Evolutionary conservation across 2,797 vertebrate species (phyloP), one percentile per base, ranked within the genome.

Genomic region (Coregonus suidteri): DNA sequence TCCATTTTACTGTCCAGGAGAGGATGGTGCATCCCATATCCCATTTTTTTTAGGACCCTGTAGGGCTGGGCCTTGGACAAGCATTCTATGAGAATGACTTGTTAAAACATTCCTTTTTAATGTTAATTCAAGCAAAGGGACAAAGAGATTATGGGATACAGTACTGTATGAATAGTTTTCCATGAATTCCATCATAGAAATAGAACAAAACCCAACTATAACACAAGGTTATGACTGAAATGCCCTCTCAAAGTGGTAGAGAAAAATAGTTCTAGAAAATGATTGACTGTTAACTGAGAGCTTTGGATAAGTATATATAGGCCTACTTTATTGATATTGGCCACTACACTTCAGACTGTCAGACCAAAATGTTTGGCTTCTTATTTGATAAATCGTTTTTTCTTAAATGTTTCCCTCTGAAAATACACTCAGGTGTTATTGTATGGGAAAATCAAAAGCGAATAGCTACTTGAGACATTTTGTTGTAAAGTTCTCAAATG

Each of bases 281-380:
- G 35, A 56, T 25, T 59, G 35, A 56, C 16, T 59, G 35, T 51
- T 0, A 13, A 53, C 3, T 65, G 16, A 35, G 67, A 35, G 34
- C 76, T 64, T 69, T 85, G 73, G 76, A 84, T 81, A 78, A 75
- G 20, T 18, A 79, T 56, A 68, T 68, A 69, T 35, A 72, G 47
- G 64, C 62, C 30, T 67, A 34, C 73, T 73, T 71, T 84, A 86
- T 89, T 91, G 83, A 80, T 84, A 71, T 89, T 92, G 89, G 84
- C 89, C 0, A n/a, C 4, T 4, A 47, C 53, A 51, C 73, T 2
- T 15, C 9, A 84, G 84, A 78, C 86, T 69, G 78, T 75, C 51
- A 0, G 65, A 74, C 35, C 53, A 77, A 73, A 83, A 75, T 75
- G 70, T 62, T 84, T 47, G 67, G 64, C 25, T 71, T 79, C 75